Conservation (phyloP, 2,888 invertebrate species). For the Drosophila affinis region DNA sequence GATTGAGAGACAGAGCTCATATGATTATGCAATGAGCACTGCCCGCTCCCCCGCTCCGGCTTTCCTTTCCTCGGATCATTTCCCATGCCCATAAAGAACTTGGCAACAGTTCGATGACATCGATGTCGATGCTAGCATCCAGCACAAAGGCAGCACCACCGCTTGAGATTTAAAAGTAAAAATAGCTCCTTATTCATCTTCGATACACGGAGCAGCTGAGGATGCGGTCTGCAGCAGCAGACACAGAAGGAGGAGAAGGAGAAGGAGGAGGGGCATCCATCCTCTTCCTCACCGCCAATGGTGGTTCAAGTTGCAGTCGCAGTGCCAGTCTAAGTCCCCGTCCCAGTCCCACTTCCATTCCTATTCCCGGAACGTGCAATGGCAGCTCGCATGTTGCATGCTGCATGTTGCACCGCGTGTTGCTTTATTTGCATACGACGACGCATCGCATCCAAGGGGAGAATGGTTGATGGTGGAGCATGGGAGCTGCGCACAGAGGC, state of each 20-base stretch:
- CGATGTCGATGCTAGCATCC: conserved; percentile 40
- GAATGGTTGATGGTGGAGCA: conserved; percentile 5
- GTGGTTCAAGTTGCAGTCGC: conserved; percentile 14
- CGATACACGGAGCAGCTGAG: conserved; percentile 68
- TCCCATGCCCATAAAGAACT: conserved; percentile 50
- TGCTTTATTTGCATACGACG: conserved; percentile 72
- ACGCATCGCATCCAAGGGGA: conserved; percentile 29
- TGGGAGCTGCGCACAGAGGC: conserved; percentile 19
- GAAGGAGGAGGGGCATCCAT: not conserved
- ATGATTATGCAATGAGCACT: conserved; percentile 49
- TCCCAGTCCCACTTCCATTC: conserved; percentile 36
- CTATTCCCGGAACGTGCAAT: conserved; percentile 56
- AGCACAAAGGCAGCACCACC: conserved; percentile 16
- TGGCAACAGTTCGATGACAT: conserved; percentile 72
- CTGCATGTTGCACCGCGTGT: conserved; percentile 66
- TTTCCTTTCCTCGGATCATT: conserved; percentile 15
- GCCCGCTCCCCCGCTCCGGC: not conserved
- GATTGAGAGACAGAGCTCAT: conserved; percentile 33
- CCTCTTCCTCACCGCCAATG: conserved; percentile 4
- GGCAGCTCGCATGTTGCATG: conserved; percentile 46
- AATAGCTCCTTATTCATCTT: conserved; percentile 83
- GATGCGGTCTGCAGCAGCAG: conserved; percentile 39
- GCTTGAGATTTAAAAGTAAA: conserved; percentile 80
- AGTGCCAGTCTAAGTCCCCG: not conserved
- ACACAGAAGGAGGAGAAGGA: not conserved